Base-by-base conservation (phyloP, 2,888 invertebrate genomes). In the Corythucha ciliata region DNA sequence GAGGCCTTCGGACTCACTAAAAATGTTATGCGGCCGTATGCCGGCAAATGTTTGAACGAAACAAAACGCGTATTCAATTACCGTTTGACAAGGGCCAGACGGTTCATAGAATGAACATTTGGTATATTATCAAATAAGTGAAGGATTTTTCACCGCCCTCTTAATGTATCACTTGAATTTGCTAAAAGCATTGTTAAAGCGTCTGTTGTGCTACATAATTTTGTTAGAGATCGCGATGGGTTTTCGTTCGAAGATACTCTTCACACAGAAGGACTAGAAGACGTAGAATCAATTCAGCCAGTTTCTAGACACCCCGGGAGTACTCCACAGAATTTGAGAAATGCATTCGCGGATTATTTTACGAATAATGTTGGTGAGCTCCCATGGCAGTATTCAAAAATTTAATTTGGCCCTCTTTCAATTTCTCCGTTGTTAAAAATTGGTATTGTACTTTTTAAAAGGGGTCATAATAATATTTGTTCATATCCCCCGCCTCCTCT, bases 81-180 rank as follows among this genome's bases (percentile, higher is more conserved):
- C 54, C 53, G 60, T 22, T 46, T 61, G 39, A 52, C 42, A 39
- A 47, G 58, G 46, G 61, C 58, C 37, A 26, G 61, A 8, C 42
- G 61, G 27, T 59, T 55, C 42, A 50, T 61, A n/a, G 62, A 61
- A 44, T 60, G 60, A 36, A 22, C 60, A 12, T 62, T 62, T 52
- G 62, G 60, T 6, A 62, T 63, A 49, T 37, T 62, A 16, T 55
- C 41, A 36, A 65, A 63, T 56, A 66, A 65, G 57, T 66, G 64
- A 64, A 55, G 63, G 54, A 64, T 65, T 52, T 63, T 65, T 46
- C 63, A 65, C 56, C 53, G 62, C 47, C 61, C 63, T 51, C 46
- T 64, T 37, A 58, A 64, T 48, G 59, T 62, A 34, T 51, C 60
- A 40, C 53, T 53, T 34, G 56, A 58, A 36, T 61, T 61, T 58